Evolutionary conservation across 2,113 vertebrate genomes (phyloP).

Genomic region (Monarcha castaneiventris): DNA sequence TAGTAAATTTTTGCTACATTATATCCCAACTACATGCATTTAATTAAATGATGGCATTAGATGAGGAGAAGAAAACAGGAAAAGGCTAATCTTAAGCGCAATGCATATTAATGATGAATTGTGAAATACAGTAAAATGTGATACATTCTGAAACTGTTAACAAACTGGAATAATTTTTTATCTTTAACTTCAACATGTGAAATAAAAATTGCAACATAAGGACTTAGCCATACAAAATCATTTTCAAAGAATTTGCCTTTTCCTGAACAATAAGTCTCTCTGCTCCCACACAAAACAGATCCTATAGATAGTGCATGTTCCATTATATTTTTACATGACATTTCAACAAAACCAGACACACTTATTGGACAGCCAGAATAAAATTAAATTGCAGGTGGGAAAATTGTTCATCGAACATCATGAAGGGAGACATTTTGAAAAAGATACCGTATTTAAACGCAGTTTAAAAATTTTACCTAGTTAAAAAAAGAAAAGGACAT

Average conservation of each 20-base stretch:
- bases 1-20: neutral
- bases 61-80: neutral
- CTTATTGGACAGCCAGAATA: neutral
- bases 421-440: neutral
- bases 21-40: neutral
- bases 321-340: neutral
- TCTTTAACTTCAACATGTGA: neutral
- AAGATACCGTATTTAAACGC: neutral
- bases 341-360: neutral
- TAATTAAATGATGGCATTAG: neutral
- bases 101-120: neutral
- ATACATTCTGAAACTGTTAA: neutral
- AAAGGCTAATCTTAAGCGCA: neutral
- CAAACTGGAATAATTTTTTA: neutral
- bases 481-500: neutral
- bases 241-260: neutral
- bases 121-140: neutral
- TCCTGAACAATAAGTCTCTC: neutral
- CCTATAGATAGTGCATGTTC: neutral
- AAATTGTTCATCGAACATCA: neutral
- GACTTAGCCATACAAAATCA: neutral
- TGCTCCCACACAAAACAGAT: neutral
- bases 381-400: neutral
- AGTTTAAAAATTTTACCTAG: conserved; percentile 20
- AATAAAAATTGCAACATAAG: neutral